These are phyloP conservation scores for Thryonomys swinderianus DNA, from an alignment of 2,113 vertebrate species.

Conservation along the genomic window DNA sequence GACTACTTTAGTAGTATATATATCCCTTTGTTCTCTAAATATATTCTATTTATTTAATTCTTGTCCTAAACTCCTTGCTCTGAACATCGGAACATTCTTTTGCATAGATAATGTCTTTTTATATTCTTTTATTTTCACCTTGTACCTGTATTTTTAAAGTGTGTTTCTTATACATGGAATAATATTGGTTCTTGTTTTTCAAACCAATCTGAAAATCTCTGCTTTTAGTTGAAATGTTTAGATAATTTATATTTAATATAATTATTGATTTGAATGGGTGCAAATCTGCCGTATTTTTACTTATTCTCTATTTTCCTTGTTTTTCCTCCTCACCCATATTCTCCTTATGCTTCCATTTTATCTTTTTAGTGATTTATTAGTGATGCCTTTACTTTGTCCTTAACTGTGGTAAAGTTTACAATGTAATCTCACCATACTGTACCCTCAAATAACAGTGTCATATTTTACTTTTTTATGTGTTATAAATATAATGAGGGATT, in stretches of 20 bases:
- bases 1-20: not conserved
- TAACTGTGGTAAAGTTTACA: not conserved
- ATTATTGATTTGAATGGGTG: not conserved
- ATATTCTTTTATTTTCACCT: not conserved
- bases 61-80: not conserved
- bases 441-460: not conserved
- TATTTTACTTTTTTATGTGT: not conserved
- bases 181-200: not conserved
- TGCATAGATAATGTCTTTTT: not conserved
- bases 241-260: not conserved
- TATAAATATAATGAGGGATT: not conserved
- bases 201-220: not conserved
- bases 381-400: not conserved
- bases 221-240: not conserved
- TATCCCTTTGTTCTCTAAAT: not conserved
- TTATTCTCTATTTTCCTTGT: not conserved
- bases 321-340: not conserved
- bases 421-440: not conserved
- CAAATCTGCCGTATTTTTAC: not conserved
- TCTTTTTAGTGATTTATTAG: not conserved
- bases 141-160: not conserved
- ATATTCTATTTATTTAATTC: not conserved
- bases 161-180: not conserved
- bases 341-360: not conserved
- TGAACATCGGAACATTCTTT: not conserved